Conservation (phyloP, 2,888 invertebrate species). For the Koerneria pararmatus region DNA sequence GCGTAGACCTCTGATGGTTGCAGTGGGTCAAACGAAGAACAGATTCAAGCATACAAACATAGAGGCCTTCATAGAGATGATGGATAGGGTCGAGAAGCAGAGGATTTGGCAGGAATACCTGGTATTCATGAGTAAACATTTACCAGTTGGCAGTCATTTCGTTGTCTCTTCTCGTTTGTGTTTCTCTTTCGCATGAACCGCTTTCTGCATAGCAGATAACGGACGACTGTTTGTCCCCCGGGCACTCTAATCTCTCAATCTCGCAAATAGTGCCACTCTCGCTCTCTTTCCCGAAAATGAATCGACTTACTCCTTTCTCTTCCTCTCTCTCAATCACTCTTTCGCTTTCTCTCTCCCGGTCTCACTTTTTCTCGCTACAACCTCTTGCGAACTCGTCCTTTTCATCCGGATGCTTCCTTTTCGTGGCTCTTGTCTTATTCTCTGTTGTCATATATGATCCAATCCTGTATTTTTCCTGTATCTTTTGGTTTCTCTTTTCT, state of each 20-base stretch:
- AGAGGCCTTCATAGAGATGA: too few relatives aligned
- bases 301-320: slow-evolving; percentile 8
- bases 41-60: too few relatives aligned
- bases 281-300: too few relatives aligned
- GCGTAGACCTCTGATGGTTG: too few relatives aligned
- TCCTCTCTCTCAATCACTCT: neutral
- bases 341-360: slow-evolving; percentile 10
- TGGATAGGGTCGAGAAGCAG: too few relatives aligned
- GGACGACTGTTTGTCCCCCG: too few relatives aligned
- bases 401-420: slow-evolving; percentile 13
- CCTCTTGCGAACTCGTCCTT: slow-evolving; percentile 24
- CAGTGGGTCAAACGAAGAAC: too few relatives aligned
- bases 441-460: neutral
- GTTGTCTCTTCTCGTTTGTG: slow-evolving; percentile 3
- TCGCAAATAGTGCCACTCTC: too few relatives aligned
- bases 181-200: neutral
- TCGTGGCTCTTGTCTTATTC: slow-evolving; percentile 14
- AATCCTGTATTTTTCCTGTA: slow-evolving; percentile 10
- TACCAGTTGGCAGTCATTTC: neutral
- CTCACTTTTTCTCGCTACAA: slow-evolving; percentile 11
- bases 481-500: slow-evolving; percentile 2
- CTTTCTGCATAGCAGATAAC: too few relatives aligned
- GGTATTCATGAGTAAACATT: too few relatives aligned
- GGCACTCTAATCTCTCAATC: too few relatives aligned
- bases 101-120: too few relatives aligned